Evolutionary conservation across 2,888 invertebrate species (phyloP).

Genomic region (Branchipolynoe longqiensis): DNA sequence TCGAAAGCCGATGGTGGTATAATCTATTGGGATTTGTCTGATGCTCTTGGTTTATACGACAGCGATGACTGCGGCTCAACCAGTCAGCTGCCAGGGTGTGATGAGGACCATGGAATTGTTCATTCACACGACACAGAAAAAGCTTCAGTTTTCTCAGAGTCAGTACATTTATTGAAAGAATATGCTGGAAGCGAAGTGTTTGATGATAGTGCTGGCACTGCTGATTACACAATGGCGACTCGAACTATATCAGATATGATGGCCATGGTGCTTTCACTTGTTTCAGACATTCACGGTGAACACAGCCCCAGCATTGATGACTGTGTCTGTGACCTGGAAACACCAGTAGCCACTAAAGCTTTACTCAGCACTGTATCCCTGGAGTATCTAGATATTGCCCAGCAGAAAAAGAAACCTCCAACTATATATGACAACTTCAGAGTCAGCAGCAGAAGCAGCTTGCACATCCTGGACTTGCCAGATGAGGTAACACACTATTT

Average conservation of each 20-base stretch:
- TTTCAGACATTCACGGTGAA: not conserved
- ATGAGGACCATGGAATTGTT: too few relatives aligned
- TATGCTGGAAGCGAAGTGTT: not conserved
- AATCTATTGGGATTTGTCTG: too few relatives aligned
- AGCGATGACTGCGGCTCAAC: too few relatives aligned
- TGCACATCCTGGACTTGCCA: conserved; percentile 5
- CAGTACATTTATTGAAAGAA: not conserved
- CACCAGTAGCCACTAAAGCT: not conserved
- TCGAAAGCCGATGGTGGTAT: too few relatives aligned
- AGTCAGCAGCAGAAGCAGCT: not conserved
- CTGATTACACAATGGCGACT: not conserved
- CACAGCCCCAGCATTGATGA: not conserved
- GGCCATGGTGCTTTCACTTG: not conserved
- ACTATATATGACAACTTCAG: not conserved
- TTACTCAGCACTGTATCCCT: not conserved
- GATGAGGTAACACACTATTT: conserved; percentile 18
- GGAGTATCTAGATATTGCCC: not conserved
- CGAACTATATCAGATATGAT: not conserved
- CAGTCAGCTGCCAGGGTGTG: too few relatives aligned
- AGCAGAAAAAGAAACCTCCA: not conserved
- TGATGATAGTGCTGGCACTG: not conserved
- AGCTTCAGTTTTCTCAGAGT: not conserved
- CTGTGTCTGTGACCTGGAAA: not conserved
- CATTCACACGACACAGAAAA: not conserved
- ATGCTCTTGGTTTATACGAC: too few relatives aligned